Base-by-base conservation (phyloP, 2,888 invertebrate genomes). In the Polietes domitor region DNA sequence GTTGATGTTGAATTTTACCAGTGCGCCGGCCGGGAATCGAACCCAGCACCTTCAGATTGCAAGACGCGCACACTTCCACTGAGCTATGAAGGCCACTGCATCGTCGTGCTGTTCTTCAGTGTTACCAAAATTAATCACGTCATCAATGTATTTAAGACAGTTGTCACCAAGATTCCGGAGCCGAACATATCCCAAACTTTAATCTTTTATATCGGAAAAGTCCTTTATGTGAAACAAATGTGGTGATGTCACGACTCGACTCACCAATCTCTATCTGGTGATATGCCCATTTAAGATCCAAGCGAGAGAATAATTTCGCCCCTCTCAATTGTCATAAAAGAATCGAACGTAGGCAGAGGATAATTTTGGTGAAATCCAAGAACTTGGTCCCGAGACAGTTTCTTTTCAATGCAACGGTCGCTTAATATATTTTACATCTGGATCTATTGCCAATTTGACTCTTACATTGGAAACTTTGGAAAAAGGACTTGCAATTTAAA, bases 151-250 rank as follows among this genome's bases (percentile, higher is more conserved):
- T 71, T 88, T 89, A 19, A 89, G 28, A 24, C 85, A 81, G 3
- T 88, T 87, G 73, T 87, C 70, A 72, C 89, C 88, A 81, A 10
- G 80, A 78, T 65, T 85, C 80, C 24, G 78, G 80, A 12, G 80
- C 85, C 86, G 88, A 90, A 24, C 89, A 88, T 0, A 90, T 88
- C 0, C 90, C 90, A 80, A 91, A 91, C 88, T 90, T 87, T 2
- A 90, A 55, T n/a, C 90, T 77, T 80, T 90, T 91, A 63, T 89
- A 91, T 15, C 89, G 68, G 74, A 87, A 89, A 41, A 84, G 19
- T 0, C 79, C 80, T 32, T 32, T 32, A 7, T 32, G 32, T 5
- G 3, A 3, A 5, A 32, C 7, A 32, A 32, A 10, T 82, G 43
- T 77, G 84, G 9, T 81, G 32, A 83, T 85, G 6, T 77, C 26